phyloP scores from a whole-genome alignment of 2,797 vertebrate genomes.

The Phoebastria nigripes region DNA sequence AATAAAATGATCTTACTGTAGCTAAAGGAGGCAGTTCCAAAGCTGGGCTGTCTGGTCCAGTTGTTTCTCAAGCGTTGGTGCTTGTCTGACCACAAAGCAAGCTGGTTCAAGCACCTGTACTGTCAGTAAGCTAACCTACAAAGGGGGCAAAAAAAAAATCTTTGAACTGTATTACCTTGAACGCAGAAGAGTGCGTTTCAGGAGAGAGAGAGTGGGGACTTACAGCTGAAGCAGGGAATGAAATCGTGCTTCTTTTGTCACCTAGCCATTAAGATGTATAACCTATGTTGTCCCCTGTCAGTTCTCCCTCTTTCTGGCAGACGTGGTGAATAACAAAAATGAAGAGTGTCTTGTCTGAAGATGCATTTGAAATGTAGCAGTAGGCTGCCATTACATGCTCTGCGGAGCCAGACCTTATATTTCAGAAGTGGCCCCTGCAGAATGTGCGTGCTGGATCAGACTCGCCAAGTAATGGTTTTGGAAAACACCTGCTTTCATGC shows the following conservation, averaged over 20 bases:
- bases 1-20: accelerated
- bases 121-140: not conserved
- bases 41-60: accelerated
- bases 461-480: too few species aligned
- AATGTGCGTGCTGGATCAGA: not conserved
- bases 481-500: not conserved
- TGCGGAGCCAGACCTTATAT: not conserved
- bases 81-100: not conserved
- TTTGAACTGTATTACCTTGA: not conserved
- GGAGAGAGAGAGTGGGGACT: too few species aligned
- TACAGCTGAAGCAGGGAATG: not conserved
- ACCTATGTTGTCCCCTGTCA: not conserved
- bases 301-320: not conserved
- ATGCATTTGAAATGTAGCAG: accelerated
- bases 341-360: not conserved
- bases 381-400: accelerated
- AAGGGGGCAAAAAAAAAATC: too few species aligned
- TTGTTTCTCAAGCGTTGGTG: not conserved
- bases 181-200: accelerated
- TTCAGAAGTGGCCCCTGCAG: not conserved
- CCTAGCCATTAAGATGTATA: not conserved
- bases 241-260: not conserved
- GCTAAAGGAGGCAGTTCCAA: not conserved
- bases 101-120: not conserved
- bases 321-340: not conserved